Evolutionary conservation across 2,113 vertebrate genomes (phyloP).

Genomic region (Morphnarchus princeps): DNA sequence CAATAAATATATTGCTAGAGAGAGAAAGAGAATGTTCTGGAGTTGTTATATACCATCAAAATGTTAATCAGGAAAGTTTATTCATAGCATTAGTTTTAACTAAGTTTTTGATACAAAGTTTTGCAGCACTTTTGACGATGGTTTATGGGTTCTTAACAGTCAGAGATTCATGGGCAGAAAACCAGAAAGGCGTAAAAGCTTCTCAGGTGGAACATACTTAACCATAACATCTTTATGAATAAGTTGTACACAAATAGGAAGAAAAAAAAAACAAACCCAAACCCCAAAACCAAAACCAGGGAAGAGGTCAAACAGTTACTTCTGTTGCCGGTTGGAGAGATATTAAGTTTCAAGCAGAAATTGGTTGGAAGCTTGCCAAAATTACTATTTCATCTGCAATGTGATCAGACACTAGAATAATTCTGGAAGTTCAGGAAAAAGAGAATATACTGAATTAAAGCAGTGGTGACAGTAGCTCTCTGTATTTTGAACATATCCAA

Average conservation of each 20-base stretch:
- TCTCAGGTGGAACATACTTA: neutral
- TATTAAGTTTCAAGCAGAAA: constrained; percentile 62
- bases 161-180: neutral
- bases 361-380: constrained; percentile 26
- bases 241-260: neutral
- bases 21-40: neutral
- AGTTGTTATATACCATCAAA: neutral
- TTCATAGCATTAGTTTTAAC: neutral
- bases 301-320: constrained; percentile 49
- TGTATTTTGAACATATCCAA: neutral
- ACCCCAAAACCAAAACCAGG: neutral
- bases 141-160: neutral
- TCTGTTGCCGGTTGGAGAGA: neutral
- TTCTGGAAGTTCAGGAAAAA: constrained; percentile 1
- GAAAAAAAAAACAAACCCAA: neutral
- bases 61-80: neutral
- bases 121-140: neutral
- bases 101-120: neutral
- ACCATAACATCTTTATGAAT: neutral
- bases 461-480: neutral
- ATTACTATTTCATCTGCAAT: constrained; percentile 40
- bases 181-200: neutral
- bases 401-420: constrained; percentile 8
- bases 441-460: constrained; percentile 12
- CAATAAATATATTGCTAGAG: neutral